phyloP scores from a whole-genome alignment of 2,888 invertebrate genomes.

The Endomychus coccineus region DNA sequence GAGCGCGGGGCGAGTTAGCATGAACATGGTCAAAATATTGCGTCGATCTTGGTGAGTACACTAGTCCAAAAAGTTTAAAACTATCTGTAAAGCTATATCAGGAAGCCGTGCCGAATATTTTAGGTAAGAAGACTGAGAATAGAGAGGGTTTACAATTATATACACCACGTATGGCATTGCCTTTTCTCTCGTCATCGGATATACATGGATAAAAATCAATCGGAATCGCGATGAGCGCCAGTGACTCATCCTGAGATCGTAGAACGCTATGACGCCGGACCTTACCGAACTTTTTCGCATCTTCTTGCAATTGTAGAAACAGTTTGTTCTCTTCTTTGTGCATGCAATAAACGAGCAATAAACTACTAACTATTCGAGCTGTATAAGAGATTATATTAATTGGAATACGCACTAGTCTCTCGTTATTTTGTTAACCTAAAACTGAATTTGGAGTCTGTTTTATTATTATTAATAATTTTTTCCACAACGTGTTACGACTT shows the following conservation, averaged over 20 bases:
- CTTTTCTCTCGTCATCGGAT: conserved; percentile 20
- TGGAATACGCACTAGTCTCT: no score
- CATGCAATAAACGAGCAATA: no score
- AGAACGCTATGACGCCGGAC: conserved; percentile 6
- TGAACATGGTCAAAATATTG: no score
- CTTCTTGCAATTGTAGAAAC: conserved; percentile 1
- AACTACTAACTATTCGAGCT: no score
- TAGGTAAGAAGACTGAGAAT: conserved; percentile 36
- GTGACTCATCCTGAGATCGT: conserved; percentile 8
- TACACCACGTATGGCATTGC: conserved; percentile 29
- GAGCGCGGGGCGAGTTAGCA: no score
- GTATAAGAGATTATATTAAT: no score
- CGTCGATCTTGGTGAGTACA: no score
- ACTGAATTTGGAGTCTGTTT: no score
- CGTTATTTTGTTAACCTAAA: no score
- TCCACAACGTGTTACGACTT: no score
- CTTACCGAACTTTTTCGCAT: not conserved
- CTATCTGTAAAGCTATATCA: conserved; percentile 29
- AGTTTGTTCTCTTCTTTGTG: not conserved
- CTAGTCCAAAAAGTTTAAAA: no score
- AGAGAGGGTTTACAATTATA: conserved; percentile 32
- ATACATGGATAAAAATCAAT: conserved; percentile 7
- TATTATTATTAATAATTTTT: no score
- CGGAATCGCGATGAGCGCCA: conserved; percentile 2
- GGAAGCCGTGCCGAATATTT: conserved; percentile 27